Percentiles rank a stretch among this genome's conserved stretches.
Conservation (phyloP, 92 coral and sea anemone genomes). For the Parazoanthus atlanticus region DNA sequence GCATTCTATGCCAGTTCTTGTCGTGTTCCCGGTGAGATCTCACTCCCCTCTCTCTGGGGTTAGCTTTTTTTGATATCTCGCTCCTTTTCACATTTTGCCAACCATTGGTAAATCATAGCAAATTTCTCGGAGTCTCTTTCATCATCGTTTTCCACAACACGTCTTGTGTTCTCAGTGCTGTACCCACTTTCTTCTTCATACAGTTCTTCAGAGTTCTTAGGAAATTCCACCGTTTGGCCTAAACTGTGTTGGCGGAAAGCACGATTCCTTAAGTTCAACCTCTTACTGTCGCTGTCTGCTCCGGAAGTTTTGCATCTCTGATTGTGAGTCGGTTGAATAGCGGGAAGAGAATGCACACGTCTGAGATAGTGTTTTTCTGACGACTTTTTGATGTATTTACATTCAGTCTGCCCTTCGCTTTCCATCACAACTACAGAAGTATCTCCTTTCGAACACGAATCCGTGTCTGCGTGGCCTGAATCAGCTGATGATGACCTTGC, state of each 20-base stretch:
- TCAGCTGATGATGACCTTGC: constrained; percentile 16
- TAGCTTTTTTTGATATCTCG: background rate
- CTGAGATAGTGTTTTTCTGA: constrained; percentile 7
- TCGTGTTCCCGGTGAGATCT: background rate
- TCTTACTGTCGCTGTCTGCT: constrained; percentile 16
- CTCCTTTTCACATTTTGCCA: constrained; percentile 34
- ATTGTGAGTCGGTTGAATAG: constrained; percentile 1
- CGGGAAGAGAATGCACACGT: constrained; percentile 41
- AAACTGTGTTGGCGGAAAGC: constrained; percentile 26
- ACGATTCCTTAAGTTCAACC: background rate
- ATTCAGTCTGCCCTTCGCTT: constrained; percentile 11
- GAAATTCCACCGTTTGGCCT: background rate
- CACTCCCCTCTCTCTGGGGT: background rate
- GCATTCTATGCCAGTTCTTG: background rate
- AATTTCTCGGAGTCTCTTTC: constrained; percentile 13
- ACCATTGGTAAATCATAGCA: constrained; percentile 29
- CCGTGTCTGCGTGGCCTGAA: constrained; percentile 23
- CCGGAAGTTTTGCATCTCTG: constrained; percentile 35
- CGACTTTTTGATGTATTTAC: constrained; percentile 13
- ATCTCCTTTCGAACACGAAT: background rate
- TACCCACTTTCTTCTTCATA: background rate
- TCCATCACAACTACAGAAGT: background rate
- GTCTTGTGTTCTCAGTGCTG: background rate
- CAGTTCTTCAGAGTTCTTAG: constrained; percentile 3
- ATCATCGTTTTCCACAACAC: constrained; percentile 5